These are phyloP conservation scores for Aphis craccivora DNA, from an alignment of 1,140 invertebrate species.

Conservation along the genomic window DNA sequence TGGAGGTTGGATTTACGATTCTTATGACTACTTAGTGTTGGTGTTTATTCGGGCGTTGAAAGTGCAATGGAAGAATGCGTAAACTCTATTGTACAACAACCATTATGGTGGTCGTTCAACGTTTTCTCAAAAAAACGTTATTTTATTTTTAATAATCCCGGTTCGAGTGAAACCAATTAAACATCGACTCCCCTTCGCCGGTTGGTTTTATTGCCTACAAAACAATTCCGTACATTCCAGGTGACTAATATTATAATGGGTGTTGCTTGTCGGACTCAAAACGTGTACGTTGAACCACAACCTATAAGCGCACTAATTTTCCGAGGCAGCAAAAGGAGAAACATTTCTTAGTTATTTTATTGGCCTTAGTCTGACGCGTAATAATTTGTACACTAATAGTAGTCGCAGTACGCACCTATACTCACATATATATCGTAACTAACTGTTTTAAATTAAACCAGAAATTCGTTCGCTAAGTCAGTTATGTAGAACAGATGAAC, in stretches of 20 bases:
- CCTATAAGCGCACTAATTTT: not conserved
- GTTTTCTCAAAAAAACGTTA: not conserved
- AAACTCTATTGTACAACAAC: not conserved
- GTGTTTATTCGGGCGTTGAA: not conserved
- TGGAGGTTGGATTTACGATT: not conserved
- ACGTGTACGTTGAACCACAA: not conserved
- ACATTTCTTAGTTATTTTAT: not conserved
- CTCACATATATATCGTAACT: not conserved
- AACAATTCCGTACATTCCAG: conserved; percentile 16
- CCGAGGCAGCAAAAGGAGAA: not conserved
- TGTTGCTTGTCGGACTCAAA: not conserved
- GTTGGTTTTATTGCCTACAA: conserved; percentile 18
- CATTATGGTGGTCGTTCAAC: not conserved
- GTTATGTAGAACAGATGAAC: not conserved
- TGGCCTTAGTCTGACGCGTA: not conserved
- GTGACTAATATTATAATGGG: not conserved
- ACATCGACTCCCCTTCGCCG: not conserved
- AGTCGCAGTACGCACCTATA: not conserved
- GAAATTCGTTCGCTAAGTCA: not conserved
- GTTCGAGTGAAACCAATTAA: not conserved
- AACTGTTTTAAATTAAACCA: not conserved
- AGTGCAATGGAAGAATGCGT: not conserved
- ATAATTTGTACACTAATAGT: not conserved
- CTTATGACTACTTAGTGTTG: not conserved
- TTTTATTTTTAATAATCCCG: conserved; percentile 21